Percentiles rank a stretch among this genome's conserved stretches.
Conservation (phyloP, 2,113 vertebrate genomes). For the Trogon melanurus region DNA sequence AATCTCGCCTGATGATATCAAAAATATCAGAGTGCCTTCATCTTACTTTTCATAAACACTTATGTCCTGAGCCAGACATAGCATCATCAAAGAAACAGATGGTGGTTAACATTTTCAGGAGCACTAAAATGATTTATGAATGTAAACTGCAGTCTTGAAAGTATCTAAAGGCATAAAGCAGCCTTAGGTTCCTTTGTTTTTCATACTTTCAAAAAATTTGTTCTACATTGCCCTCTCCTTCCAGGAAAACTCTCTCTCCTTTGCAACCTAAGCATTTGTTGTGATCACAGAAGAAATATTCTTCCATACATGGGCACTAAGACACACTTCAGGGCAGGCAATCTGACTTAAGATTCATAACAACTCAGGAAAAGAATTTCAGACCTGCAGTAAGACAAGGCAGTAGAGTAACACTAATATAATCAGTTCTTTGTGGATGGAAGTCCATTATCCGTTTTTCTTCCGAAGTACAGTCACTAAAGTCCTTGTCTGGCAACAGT, state of each 20-base stretch:
- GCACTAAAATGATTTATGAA: not conserved
- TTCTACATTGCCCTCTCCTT: not conserved
- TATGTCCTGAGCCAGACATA: not conserved
- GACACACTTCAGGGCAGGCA: not conserved
- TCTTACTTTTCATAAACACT: not conserved
- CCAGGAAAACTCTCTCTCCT: not conserved
- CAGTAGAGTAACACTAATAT: not conserved
- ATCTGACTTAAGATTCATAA: not conserved
- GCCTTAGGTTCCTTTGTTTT: not conserved
- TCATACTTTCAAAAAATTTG: not conserved
- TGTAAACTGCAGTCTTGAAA: not conserved
- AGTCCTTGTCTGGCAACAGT: not conserved
- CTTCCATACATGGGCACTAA: not conserved
- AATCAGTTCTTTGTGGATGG: not conserved
- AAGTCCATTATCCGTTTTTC: not conserved
- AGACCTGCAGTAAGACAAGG: not conserved
- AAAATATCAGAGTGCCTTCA: not conserved
- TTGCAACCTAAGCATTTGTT: not conserved
- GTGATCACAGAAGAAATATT: not conserved
- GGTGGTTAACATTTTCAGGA: slow-evolving; percentile 24
- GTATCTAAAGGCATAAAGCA: not conserved
- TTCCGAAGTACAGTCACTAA: not conserved
- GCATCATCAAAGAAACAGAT: slow-evolving; percentile 39
- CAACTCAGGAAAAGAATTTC: slow-evolving; percentile 4
- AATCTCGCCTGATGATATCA: not conserved